Evolutionary conservation across 2,888 invertebrate species (phyloP).

Genomic region (Sympetrum striolatum): DNA sequence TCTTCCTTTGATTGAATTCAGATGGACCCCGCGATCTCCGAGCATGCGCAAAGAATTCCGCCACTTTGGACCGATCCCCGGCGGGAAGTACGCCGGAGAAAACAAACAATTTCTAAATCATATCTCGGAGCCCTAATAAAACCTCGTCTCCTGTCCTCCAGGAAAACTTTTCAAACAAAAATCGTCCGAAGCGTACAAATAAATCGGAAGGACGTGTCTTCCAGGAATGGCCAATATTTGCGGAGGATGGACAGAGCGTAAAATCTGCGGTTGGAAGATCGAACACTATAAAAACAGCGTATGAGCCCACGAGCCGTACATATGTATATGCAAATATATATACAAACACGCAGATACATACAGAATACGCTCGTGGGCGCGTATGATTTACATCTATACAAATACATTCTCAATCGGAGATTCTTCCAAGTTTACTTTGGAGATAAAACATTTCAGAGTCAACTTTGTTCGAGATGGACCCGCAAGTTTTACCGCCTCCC

Average conservation of each 20-base stretch:
- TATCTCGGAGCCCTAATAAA: neutral
- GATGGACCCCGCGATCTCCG: no score
- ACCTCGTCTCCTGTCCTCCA: neutral
- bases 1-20: no score
- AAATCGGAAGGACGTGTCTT: constrained; percentile 3
- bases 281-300: constrained; percentile 19
- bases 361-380: neutral
- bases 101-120: neutral
- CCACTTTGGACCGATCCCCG: no score
- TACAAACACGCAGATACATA: neutral
- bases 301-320: neutral
- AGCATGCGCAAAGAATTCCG: no score
- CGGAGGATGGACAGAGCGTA: constrained; percentile 21
- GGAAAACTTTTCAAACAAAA: constrained; percentile 18
- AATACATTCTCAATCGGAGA: neutral
- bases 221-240: constrained; percentile 33
- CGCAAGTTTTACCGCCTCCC: neutral
- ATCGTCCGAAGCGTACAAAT: neutral
- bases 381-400: neutral
- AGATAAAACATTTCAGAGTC: neutral
- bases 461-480: neutral
- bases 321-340: neutral
- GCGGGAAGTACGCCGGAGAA: no score
- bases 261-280: neutral
- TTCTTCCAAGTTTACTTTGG: neutral